Base-by-base conservation (phyloP, 2,888 invertebrate species). In the Mythimna albipuncta region DNA sequence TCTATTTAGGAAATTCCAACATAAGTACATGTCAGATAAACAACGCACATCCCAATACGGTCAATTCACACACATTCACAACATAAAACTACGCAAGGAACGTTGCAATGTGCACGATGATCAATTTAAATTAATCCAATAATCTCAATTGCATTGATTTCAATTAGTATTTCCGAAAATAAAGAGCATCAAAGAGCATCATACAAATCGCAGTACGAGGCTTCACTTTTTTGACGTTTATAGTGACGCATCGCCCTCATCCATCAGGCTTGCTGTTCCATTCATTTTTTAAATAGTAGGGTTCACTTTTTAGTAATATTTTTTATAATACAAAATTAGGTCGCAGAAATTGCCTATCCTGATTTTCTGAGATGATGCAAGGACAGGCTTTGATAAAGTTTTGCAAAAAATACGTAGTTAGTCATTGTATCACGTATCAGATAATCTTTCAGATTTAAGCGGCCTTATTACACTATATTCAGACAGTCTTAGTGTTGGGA, bases 1-100 rank as follows among this genome's bases (percentile, higher is more conserved):
- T 95, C 94, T 93, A 93, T 95, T 95, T 95, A 93, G 89, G 94
- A 95, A 93, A 94, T 93, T 92, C 91, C 92, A 88, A 93, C 91
- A 89, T 90, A 93, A 84, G 93, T 94, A 94, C 92, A 93, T 93
- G 91, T 88, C 92, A 91, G 90, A 88, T 90, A 93, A 93, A 95
- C 93, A 94, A 95, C 94, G 94, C 94, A 95, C 90, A 93, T 93
- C 85, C 87, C 86, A 90, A 86, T 85, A 85, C 69, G 70, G 74
- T 79, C 63, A 81, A 83, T 85, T 73, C 81, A 87, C 81, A 87
- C 84, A 86, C 84, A 82, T 78, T 77, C 84, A 83, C 89, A 86
- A 81, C 58, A 75, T 78, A 74, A 66, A 75, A 82, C 69, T 77
- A 75, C 66, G 65, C 68, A 59, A 69, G 64, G 63, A 85, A 72